Conservation (phyloP, 2,888 invertebrate species). For the Philonicus albiceps region DNA sequence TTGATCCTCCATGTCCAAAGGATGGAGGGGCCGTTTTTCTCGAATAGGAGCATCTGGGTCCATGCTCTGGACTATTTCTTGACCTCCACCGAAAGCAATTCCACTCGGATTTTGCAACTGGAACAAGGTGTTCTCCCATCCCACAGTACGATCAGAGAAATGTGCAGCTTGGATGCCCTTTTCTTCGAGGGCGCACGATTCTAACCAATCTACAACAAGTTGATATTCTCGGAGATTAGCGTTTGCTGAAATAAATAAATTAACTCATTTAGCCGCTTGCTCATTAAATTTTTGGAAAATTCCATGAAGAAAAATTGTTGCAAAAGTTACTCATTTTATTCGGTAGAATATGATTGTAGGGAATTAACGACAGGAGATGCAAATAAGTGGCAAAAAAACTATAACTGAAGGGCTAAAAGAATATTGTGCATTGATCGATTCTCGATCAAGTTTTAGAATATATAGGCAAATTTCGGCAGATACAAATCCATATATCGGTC, state of each 20-base stretch:
- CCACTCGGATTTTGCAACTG: slow-evolving; percentile 69
- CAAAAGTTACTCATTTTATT: too few species aligned
- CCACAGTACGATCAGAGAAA: slow-evolving; percentile 82
- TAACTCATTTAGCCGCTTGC: slow-evolving; percentile 48
- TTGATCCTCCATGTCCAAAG: slow-evolving; percentile 87
- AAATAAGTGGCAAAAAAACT: slow-evolving; percentile 92
- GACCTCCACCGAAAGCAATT: slow-evolving; percentile 68
- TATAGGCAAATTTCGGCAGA: slow-evolving; percentile 94
- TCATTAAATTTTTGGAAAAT: too few species aligned
- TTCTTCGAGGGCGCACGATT: slow-evolving; percentile 76
- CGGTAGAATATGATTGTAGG: too few species aligned
- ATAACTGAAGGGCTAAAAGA: slow-evolving; percentile 92
- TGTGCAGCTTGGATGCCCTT: slow-evolving; percentile 68
- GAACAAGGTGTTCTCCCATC: slow-evolving; percentile 92
- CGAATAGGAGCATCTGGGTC: slow-evolving; percentile 91
- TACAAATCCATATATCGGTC: slow-evolving; percentile 96
- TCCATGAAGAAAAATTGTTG: too few species aligned
- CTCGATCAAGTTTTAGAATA: slow-evolving; percentile 95
- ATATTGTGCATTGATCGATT: slow-evolving; percentile 95
- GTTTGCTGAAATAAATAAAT: slow-evolving; percentile 61
- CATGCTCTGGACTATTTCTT: slow-evolving; percentile 72
- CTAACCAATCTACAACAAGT: slow-evolving; percentile 91
- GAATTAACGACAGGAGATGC: too few species aligned
- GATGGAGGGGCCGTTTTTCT: slow-evolving; percentile 80
- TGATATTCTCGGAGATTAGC: slow-evolving; percentile 75